These are phyloP conservation scores for Sapayoa aenigma DNA, from an alignment of 2,113 vertebrate species.

Conservation along the genomic window DNA sequence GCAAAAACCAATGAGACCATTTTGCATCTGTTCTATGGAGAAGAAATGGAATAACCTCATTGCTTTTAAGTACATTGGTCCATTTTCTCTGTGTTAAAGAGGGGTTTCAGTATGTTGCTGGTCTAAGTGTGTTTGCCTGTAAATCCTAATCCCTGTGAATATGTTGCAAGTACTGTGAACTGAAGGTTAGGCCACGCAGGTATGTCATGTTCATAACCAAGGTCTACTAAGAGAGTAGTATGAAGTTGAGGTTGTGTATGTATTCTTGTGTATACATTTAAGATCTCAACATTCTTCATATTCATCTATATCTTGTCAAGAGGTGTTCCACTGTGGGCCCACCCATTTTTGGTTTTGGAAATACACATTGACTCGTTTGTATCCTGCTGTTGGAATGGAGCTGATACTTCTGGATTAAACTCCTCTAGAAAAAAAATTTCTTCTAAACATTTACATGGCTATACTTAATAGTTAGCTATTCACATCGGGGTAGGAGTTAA, in stretches of 20 bases:
- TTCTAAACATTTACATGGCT: not conserved
- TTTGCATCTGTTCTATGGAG: not conserved
- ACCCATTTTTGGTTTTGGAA: not conserved
- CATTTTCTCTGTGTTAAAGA: not conserved
- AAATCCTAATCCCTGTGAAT: not conserved
- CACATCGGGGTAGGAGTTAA: not conserved
- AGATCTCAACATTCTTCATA: not conserved
- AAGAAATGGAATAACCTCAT: not conserved
- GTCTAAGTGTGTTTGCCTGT: not conserved
- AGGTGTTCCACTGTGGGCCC: not conserved
- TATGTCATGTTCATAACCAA: not conserved
- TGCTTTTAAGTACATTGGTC: not conserved
- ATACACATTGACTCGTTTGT: not conserved
- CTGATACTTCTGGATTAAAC: not conserved
- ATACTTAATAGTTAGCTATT: not conserved
- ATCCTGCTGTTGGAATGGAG: not conserved
- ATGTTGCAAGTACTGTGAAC: not conserved
- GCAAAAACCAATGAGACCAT: not conserved
- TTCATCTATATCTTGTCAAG: not conserved
- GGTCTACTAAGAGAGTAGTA: not conserved
- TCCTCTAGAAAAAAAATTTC: not conserved
- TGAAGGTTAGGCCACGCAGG: not conserved
- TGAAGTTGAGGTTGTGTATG: not conserved
- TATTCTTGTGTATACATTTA: not conserved
- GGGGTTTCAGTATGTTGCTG: not conserved